Conservation (phyloP, 2,888 invertebrate species). For the Apodemia duryi region DNA sequence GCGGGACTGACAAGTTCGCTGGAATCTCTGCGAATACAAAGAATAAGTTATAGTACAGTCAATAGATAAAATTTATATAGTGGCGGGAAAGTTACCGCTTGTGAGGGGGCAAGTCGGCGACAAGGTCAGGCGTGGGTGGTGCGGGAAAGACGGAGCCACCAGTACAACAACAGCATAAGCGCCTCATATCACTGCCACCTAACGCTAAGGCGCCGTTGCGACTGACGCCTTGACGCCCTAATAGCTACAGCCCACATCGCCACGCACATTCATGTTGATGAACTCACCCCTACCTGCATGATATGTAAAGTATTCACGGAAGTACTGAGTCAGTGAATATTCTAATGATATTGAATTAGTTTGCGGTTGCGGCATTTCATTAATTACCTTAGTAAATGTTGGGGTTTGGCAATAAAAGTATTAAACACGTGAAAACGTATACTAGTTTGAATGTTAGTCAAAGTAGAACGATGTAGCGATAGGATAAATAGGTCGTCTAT, state of each 20-base stretch:
- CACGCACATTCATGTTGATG: conserved; percentile 50
- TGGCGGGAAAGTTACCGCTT: conserved; percentile 51
- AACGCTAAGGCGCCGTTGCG: conserved; percentile 60
- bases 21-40: conserved; percentile 54
- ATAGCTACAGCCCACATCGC: conserved; percentile 40
- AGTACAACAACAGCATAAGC: conserved; percentile 62
- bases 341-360: conserved; percentile 17
- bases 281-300: conserved; percentile 56
- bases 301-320: conserved; percentile 53
- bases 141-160: conserved; percentile 43
- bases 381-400: conserved; percentile 27
- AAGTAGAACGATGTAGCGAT: conserved; percentile 69
- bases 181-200: conserved; percentile 40
- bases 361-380: conserved; percentile 19
- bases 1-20: conserved; percentile 52
- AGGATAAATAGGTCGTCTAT: conserved; percentile 67
- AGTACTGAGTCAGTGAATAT: conserved; percentile 23
- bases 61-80: conserved; percentile 30
- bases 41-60: conserved; percentile 16
- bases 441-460: conserved; percentile 27
- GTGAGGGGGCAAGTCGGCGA: conserved; percentile 62
- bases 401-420: conserved; percentile 30
- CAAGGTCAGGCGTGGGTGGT: conserved; percentile 58
- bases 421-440: conserved; percentile 13
- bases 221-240: conserved; percentile 51